Percentiles rank a stretch among this genome's conserved stretches.
Conservation (phyloP, 2,113 vertebrate species). For the Microcebus ravelobensis region DNA sequence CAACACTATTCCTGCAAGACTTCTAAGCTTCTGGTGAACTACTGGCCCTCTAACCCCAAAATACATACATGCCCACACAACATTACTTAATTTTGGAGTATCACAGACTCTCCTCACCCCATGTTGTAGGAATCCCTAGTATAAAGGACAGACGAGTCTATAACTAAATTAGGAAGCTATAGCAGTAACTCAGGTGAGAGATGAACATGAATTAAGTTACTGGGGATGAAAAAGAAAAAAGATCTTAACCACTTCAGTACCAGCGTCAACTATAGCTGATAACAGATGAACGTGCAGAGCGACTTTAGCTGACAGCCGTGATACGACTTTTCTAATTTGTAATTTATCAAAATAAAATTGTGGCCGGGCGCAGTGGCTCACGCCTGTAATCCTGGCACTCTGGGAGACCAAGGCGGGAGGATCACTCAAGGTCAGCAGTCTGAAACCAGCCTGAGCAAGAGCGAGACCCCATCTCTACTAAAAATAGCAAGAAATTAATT, state of each 20-base stretch:
- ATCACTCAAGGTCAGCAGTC: too few species aligned
- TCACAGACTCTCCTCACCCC: neutral
- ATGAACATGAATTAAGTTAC: neutral
- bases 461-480: too few species aligned
- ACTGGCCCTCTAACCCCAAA: neutral
- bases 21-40: neutral
- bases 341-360: too few species aligned
- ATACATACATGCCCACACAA: neutral
- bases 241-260: neutral
- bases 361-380: too few species aligned
- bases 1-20: neutral
- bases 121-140: neutral
- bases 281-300: too few species aligned
- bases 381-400: too few species aligned
- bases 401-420: too few species aligned
- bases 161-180: neutral
- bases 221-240: neutral
- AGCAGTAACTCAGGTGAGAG: neutral
- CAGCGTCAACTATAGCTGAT: too few species aligned
- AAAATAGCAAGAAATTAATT: too few species aligned
- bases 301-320: too few species aligned
- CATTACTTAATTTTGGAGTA: neutral
- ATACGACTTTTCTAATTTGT: too few species aligned
- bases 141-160: neutral
- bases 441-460: too few species aligned